Evolutionary conservation across 2,113 vertebrate genomes (phyloP).

Genomic region (Lontra canadensis): DNA sequence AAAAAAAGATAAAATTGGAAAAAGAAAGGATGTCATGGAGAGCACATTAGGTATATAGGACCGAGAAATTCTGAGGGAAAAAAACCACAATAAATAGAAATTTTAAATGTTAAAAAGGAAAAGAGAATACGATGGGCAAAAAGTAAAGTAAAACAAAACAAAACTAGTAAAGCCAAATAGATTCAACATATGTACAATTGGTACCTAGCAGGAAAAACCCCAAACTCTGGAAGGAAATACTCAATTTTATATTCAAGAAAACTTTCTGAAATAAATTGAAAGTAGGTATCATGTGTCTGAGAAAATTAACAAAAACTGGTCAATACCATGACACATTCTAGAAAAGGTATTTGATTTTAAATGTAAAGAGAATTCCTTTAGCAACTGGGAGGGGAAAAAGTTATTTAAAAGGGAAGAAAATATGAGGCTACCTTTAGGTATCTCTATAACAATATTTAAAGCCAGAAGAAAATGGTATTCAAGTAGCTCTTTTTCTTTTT

Average conservation of each 20-base stretch:
- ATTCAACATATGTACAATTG: background rate
- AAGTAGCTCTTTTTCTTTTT: background rate
- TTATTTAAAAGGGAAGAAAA: background rate
- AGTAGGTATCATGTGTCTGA: background rate
- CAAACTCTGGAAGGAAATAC: background rate
- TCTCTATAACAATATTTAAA: background rate
- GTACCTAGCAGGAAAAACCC: background rate
- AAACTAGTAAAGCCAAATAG: background rate
- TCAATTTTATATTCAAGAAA: background rate
- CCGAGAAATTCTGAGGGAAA: background rate
- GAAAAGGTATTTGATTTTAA: background rate
- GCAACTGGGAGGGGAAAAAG: background rate
- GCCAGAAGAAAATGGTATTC: background rate
- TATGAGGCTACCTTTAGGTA: background rate
- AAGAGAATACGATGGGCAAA: background rate
- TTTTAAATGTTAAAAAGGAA: background rate
- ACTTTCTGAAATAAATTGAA: conserved; percentile 11
- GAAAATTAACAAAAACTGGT: conserved; percentile 5
- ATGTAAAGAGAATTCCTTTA: background rate
- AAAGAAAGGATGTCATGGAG: background rate
- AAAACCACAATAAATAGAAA: background rate
- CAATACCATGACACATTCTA: background rate
- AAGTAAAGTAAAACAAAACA: background rate
- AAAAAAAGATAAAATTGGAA: background rate
- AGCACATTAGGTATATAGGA: background rate